A percentile compares a stretch with the other conserved stretches of the same genome.
phyloP scores from a whole-genome alignment of 2,113 vertebrate species.

The Regulus satrapa region DNA sequence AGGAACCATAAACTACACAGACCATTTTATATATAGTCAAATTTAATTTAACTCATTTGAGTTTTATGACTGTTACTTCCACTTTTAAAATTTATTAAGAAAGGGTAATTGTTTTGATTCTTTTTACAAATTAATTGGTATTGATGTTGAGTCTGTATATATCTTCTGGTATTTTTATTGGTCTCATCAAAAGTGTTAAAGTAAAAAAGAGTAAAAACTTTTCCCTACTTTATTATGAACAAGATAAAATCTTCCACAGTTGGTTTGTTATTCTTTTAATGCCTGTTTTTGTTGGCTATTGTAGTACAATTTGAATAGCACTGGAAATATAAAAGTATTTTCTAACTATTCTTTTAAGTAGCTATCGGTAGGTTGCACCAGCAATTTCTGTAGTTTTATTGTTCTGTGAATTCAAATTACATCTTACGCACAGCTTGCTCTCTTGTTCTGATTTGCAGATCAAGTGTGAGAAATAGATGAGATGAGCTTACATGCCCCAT shows the following conservation, averaged over 20 bases:
- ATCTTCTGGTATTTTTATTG: not conserved
- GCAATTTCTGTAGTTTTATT: not conserved
- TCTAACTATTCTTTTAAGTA: not conserved
- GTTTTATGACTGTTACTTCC: not conserved
- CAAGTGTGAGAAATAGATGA: not conserved
- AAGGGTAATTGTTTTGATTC: not conserved
- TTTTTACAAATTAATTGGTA: not conserved
- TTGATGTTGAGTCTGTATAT: not conserved
- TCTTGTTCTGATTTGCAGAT: not conserved
- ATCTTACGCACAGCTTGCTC: not conserved
- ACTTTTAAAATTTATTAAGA: not conserved
- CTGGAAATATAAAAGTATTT: not conserved
- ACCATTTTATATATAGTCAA: not conserved
- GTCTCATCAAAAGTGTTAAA: not conserved
- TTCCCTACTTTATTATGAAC: not conserved
- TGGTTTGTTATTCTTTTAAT: not conserved
- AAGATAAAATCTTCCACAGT: not conserved
- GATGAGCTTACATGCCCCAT: not conserved
- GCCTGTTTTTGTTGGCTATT: not conserved
- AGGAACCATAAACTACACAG: not conserved
- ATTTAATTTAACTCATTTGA: not conserved
- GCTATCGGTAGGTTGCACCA: not conserved
- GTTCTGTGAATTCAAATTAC: not conserved
- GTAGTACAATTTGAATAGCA: not conserved
- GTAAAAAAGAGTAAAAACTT: not conserved